Percentiles rank a stretch among this genome's conserved stretches.
phyloP scores from a whole-genome alignment of 1,140 invertebrate species.

The Chironomus striatipennis region DNA sequence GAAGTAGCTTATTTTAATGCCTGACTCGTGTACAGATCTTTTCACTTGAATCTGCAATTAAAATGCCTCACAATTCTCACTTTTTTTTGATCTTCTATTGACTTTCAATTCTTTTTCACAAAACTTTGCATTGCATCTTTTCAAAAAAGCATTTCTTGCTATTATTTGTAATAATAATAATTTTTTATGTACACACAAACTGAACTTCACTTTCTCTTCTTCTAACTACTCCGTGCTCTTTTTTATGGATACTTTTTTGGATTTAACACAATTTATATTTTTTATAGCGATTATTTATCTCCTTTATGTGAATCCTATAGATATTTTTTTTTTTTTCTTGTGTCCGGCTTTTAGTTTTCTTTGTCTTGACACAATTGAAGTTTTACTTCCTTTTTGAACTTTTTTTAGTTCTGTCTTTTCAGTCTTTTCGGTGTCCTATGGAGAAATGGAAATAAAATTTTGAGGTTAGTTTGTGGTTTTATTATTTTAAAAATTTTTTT shows the following conservation, averaged over 20 bases:
- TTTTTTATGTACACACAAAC: not conserved
- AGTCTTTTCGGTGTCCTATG: no score
- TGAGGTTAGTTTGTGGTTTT: no score
- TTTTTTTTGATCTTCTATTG: no score
- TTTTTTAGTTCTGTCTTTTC: no score
- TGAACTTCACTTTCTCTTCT: conserved; percentile 12
- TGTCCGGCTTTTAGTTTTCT: not conserved
- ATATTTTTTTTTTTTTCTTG: not conserved
- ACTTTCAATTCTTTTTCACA: no score
- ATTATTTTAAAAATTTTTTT: no score
- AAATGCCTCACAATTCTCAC: no score
- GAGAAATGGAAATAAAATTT: no score
- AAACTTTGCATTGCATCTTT: not conserved
- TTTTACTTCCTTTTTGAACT: no score
- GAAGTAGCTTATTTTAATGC: no score
- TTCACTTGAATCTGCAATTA: no score
- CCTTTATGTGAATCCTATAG: not conserved
- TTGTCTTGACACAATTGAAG: not conserved
- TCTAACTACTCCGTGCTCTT: not conserved
- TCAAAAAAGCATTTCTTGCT: not conserved
- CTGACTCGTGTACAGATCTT: no score
- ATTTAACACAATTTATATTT: conserved; percentile 4
- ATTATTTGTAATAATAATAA: not conserved
- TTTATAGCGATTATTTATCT: not conserved
- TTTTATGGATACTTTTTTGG: not conserved